phyloP scores from a whole-genome alignment of 2,113 vertebrate species.

The Ailuropoda melanoleuca region DNA sequence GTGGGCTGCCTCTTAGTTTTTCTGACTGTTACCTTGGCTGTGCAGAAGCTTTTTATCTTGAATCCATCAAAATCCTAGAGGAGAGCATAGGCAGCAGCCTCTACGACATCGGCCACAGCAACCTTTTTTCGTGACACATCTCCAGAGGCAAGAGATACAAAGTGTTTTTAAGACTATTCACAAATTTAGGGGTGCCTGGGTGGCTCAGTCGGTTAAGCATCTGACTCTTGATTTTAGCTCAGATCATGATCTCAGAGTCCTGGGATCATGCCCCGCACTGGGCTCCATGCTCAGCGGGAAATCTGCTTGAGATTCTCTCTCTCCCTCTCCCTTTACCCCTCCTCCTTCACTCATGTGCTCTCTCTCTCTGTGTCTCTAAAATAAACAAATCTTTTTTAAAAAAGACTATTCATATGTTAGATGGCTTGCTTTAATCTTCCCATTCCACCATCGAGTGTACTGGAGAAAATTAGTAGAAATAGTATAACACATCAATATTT shows the following conservation, averaged over 20 bases:
- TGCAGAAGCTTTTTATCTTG: too few species aligned
- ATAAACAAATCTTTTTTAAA: neutral
- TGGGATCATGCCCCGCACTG: neutral
- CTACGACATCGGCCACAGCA: too few species aligned
- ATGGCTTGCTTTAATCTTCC: neutral
- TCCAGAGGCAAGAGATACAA: too few species aligned
- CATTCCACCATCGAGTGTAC: neutral
- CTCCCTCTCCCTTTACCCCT: neutral
- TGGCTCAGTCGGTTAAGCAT: neutral
- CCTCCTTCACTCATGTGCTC: neutral
- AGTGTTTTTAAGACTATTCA: neutral
- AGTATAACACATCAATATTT: neutral
- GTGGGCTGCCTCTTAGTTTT: too few species aligned
- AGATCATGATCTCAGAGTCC: neutral
- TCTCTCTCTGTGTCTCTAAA: neutral
- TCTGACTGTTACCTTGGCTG: too few species aligned
- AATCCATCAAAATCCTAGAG: too few species aligned
- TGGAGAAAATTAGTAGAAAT: neutral
- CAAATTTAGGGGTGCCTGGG: neutral
- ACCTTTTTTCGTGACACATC: too few species aligned
- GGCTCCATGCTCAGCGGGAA: neutral
- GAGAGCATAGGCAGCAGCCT: too few species aligned
- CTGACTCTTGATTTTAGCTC: neutral
- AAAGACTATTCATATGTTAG: neutral
- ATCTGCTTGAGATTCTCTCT: neutral